Percentiles rank a stretch among this genome's conserved stretches.
Conservation (phyloP, 2,797 vertebrate species). For the Megalops cyprinoides region DNA sequence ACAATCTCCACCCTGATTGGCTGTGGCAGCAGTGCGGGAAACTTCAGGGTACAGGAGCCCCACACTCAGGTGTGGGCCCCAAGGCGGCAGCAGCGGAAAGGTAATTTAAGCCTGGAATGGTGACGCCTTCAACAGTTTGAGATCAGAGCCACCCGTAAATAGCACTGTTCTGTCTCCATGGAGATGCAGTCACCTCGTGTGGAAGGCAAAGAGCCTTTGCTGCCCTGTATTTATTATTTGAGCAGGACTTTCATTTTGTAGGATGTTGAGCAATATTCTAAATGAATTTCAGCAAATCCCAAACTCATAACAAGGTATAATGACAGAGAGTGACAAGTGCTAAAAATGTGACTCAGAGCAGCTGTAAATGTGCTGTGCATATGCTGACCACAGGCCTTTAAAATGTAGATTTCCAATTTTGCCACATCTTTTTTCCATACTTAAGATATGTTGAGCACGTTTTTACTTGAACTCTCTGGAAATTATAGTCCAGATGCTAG, state of each 20-base stretch:
- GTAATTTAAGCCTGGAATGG: background rate
- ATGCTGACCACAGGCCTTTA: too few species aligned
- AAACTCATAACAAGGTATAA: too few species aligned
- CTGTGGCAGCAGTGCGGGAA: conserved; percentile 57
- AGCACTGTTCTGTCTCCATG: background rate
- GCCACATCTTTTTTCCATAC: too few species aligned
- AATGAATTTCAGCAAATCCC: background rate
- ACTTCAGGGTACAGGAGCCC: conserved; percentile 7
- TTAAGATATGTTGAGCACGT: too few species aligned
- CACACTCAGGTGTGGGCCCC: background rate
- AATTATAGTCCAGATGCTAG: too few species aligned
- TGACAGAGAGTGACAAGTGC: background rate
- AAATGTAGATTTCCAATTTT: too few species aligned
- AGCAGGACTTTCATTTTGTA: background rate
- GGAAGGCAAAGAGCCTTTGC: too few species aligned
- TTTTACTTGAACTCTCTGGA: too few species aligned
- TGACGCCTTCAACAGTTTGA: background rate
- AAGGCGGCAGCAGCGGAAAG: background rate
- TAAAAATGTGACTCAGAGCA: background rate
- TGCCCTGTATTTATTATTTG: background rate
- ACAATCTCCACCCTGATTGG: conserved; percentile 42
- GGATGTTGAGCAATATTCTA: too few species aligned
- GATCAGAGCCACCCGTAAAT: background rate
- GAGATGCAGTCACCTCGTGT: background rate
- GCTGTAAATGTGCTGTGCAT: background rate